Evolutionary conservation across 2,797 vertebrate species (phyloP), one percentile per base, ranked within the genome.

Genomic region (Pseudochaenichthys georgianus): DNA sequence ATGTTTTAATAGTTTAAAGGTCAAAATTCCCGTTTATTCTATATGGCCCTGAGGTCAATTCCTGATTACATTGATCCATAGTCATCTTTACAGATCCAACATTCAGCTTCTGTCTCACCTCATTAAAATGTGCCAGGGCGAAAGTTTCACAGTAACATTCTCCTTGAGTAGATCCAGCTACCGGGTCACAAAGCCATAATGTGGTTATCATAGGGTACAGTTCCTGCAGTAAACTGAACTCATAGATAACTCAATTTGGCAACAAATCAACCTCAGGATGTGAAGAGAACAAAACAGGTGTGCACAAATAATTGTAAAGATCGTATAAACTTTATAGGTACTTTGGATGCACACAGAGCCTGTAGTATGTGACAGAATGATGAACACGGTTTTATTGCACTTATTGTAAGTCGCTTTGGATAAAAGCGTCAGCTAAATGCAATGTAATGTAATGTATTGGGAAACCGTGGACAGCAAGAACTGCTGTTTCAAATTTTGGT

Each of bases 111-210:
- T 64, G 17, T 43, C 46, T 72, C 13, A 46, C 12, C 9, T 62
- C 7, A 13, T 34, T 57, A 1, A 43, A 43, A n/a, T 19, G 0
- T 41, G 1, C 41, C 8, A 15, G 38, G n/a, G 78, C 47, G 58
- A 84, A 68, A 51, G 77, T 77, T 77, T 77, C 28, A 65, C 15
- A 19, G 17, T 10, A 21, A 77, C 13, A 51, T 15, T 0, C 5
- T 13, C 13, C 23, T 52, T 17, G 46, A 61, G 54, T 55, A 73
- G 42, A 46, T 47, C 1, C 1, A n/a, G 75, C 75, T 28, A 12
- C 15, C 19, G 0, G 7, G 62, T 65, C 68, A 74, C 17, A 9
- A 4, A 1, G 2, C 21, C 4, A 63, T 77, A 41, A 59, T 41
- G 31, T 0, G 4, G 1, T 53, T 41, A 76, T 69, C 1, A 9